Percentiles rank a stretch among this genome's conserved stretches.
Evolutionary conservation across 2,888 invertebrate species (phyloP).

Genomic region (Morpho achilles): DNA sequence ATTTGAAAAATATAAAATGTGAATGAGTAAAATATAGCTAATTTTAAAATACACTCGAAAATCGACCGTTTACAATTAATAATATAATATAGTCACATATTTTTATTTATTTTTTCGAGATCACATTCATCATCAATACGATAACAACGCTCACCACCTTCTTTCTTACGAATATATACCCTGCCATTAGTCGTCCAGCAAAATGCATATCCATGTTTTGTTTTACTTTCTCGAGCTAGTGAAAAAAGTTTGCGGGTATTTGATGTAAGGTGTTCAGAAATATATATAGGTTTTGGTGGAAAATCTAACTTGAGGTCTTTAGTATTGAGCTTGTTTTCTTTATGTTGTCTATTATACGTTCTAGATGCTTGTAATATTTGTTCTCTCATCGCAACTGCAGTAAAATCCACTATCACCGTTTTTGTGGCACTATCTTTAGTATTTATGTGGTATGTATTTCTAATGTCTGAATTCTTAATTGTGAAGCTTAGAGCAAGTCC

Average conservation of each 20-base stretch:
- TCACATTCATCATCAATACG: background rate
- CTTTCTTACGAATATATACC: background rate
- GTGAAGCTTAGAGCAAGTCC: background rate
- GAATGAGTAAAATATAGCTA: no score
- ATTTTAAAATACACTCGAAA: no score
- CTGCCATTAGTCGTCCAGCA: background rate
- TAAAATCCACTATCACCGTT: background rate
- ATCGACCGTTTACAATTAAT: no score
- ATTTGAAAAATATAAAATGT: no score
- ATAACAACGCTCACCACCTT: background rate
- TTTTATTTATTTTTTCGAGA: background rate
- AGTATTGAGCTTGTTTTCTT: background rate
- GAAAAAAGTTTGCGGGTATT: background rate
- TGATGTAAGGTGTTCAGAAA: background rate
- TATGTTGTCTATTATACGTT: background rate
- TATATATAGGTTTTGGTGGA: background rate
- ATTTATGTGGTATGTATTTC: background rate
- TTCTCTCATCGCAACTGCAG: background rate
- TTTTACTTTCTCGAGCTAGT: background rate
- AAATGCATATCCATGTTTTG: background rate
- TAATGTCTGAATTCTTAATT: background rate
- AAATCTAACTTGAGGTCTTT: background rate
- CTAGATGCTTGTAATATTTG: background rate
- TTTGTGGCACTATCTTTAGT: background rate
- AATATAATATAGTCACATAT: no score